A percentile compares a stretch with the other conserved stretches of the same genome.
These are phyloP conservation scores for Plemyria rubiginata DNA, from an alignment of 2,888 invertebrate species.

Conservation along the genomic window DNA sequence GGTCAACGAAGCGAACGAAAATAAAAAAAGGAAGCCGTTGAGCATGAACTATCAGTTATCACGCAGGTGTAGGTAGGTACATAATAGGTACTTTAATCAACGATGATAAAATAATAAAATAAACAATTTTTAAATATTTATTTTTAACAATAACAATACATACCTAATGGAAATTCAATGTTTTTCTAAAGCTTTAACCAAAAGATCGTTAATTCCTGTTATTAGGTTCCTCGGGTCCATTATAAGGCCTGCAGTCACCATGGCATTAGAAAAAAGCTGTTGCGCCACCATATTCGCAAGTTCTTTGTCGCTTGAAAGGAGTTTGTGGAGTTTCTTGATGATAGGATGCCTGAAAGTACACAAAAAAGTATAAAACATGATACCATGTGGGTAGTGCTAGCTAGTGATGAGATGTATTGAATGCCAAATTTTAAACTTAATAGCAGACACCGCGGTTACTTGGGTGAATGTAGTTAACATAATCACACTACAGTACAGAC, in stretches of 20 bases:
- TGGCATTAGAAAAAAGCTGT: conserved; percentile 96
- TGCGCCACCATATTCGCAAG: conserved; percentile 93
- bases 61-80: too few species aligned
- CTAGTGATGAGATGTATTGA: too few species aligned
- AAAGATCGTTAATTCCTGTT: conserved; percentile 93
- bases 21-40: too few species aligned
- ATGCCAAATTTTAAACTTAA: too few species aligned
- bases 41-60: too few species aligned
- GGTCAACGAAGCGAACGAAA: too few species aligned
- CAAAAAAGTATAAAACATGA: conserved; percentile 3
- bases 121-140: conserved; percentile 4
- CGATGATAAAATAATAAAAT: too few species aligned
- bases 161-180: conserved; percentile 71
- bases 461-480: too few species aligned
- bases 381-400: background rate
- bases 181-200: conserved; percentile 92
- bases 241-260: conserved; percentile 97
- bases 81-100: too few species aligned
- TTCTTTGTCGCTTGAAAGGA: conserved; percentile 90
- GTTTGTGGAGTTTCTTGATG: conserved; percentile 92
- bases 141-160: conserved; percentile 22
- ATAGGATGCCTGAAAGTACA: conserved; percentile 90
- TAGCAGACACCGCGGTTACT: too few species aligned
- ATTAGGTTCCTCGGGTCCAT: conserved; percentile 95
- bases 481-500: too few species aligned